Evolutionary conservation across 2,113 vertebrate species (phyloP), one percentile per base, ranked within the genome.

Genomic region (Colinus virginianus): DNA sequence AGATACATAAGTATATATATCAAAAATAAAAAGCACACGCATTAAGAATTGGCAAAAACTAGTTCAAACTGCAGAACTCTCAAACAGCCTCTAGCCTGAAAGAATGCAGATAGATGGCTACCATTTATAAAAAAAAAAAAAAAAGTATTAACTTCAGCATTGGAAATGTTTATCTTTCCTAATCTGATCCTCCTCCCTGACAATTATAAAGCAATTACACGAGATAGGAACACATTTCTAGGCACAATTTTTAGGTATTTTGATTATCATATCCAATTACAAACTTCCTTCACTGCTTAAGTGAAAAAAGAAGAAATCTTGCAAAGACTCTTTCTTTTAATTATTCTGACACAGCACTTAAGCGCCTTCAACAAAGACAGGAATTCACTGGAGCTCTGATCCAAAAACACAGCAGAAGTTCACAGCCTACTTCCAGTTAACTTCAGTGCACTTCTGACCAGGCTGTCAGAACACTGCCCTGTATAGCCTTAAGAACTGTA

Each of bases 161-260:
- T 91, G 67, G 61, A 92, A 90, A 75, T 59, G 90, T 78, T 93
- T 77, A 64, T 53, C 58, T 72, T 91, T 62, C 76, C 59, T 92
- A 91, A 96, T 95, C 82, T 90, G 68, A 87, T 82, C 88, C 82
- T 56, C 28, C 48, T 94, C 84, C 77, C 53, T 87, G 86, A 70
- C 78, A 88, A 94, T 96, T 93, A 94, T 15, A 92, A 84, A 90
- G 84, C 85, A 84, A 96, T 92, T 89, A 95, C 28, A 71, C 14
- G 66, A 81, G 76, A 90, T 95, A 95, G 94, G 92, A 92, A 58
- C 53, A 78, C 36, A 83, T 89, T 92, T 95, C 68, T 72, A 75
- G 13, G 88, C 90, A 96, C 42, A 63, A 74, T 83, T 90, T 55
- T 91, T 42, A 89, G 75, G 63, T 91, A 90, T 90, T 96, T 95